These are phyloP conservation scores for Tribolium castaneum DNA, from an alignment of 1,140 invertebrate species.

Conservation along the genomic window DNA sequence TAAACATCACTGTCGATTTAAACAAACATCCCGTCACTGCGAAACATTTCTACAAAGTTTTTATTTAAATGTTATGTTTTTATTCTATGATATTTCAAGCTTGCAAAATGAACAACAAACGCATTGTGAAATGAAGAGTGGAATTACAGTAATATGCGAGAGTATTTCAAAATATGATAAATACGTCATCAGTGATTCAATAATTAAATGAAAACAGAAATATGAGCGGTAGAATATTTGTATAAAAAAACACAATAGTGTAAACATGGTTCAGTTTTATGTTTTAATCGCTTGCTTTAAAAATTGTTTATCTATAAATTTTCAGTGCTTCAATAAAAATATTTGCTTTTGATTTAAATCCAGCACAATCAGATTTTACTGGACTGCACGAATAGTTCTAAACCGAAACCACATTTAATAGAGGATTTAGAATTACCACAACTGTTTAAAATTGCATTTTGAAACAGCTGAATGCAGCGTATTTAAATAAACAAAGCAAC, in stretches of 20 bases:
- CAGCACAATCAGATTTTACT: not conserved
- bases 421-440: constrained; percentile 1
- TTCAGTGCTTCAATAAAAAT: not conserved
- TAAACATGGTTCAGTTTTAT: not conserved
- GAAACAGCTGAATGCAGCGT: not conserved
- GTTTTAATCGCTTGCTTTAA: not conserved
- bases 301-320: not conserved
- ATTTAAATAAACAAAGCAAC: not conserved
- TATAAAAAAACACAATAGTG: not conserved
- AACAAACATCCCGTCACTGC: not conserved
- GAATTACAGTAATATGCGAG: no score
- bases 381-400: not conserved
- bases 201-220: not conserved
- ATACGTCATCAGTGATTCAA: not conserved
- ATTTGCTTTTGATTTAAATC: not conserved
- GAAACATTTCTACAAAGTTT: no score
- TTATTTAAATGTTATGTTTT: not conserved
- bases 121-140: no score
- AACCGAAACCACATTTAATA: constrained; percentile 5
- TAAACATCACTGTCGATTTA: not conserved
- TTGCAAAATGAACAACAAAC: no score
- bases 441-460: not conserved
- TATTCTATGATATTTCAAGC: no score
- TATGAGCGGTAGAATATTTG: not conserved
- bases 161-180: not conserved